Percentiles rank a stretch among this genome's conserved stretches.
These are phyloP conservation scores for Heliopora coerulea DNA, from an alignment of 92 coral and sea anemone genomes.

Conservation along the genomic window DNA sequence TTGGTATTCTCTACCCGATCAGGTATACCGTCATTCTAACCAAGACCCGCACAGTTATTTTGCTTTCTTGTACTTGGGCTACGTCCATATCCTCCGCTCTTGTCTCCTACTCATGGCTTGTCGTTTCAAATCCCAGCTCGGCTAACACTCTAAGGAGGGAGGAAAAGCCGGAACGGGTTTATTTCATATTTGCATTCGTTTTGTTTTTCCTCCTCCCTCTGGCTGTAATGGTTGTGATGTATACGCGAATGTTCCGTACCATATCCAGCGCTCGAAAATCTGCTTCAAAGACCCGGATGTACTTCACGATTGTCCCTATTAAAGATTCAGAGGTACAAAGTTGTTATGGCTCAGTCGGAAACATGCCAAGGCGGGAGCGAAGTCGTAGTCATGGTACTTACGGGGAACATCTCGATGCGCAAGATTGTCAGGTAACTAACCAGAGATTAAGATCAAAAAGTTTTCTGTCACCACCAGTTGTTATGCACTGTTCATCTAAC, in stretches of 20 bases:
- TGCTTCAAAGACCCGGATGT: conserved; percentile 11
- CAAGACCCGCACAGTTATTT: conserved; percentile 15
- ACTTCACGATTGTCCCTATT: background rate
- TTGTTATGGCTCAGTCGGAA: background rate
- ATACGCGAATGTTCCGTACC: conserved; percentile 54
- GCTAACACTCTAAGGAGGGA: background rate
- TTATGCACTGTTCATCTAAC: background rate
- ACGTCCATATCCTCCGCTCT: conserved; percentile 44
- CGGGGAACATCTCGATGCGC: conserved; percentile 3
- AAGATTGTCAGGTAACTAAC: background rate
- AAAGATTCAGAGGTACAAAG: background rate
- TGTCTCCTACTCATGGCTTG: conserved; percentile 51
- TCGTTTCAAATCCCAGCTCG: conserved; percentile 4
- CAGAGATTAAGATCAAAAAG: background rate
- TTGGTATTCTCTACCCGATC: conserved; percentile 47
- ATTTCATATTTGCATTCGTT: conserved; percentile 47
- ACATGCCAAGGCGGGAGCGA: background rate
- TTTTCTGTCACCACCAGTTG: background rate
- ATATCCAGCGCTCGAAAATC: conserved; percentile 28
- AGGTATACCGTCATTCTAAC: conserved; percentile 24
- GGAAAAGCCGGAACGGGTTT: conserved; percentile 35
- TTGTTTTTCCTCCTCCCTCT: conserved; percentile 52
- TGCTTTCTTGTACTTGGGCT: conserved; percentile 48
- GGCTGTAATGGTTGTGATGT: conserved; percentile 43
- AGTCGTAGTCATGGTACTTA: conserved; percentile 17